Base-by-base conservation (phyloP, 2,113 vertebrate species). In the Centropus unirufus region DNA sequence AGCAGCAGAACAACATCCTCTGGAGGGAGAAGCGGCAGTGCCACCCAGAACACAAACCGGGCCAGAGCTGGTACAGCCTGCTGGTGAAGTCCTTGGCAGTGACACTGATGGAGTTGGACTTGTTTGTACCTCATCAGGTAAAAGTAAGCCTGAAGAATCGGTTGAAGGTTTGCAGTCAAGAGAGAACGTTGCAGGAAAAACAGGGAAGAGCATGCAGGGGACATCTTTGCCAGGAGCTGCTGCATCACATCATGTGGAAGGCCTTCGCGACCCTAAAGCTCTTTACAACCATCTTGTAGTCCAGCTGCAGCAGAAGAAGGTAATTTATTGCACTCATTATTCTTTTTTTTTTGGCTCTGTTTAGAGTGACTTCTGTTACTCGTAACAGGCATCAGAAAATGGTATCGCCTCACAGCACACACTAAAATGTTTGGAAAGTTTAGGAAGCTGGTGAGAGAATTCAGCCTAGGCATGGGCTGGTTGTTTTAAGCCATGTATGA, bases 291-390 rank as follows among this genome's bases (percentile, higher is more conserved):
- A 97, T 83, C 98, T 99, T 55, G 84, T 97, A 7, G 63, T 95
- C 6, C 98, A 99, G 76, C 98, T 99, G 72, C 98, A 98, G 62
- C 98, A 99, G 92, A 99, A 99, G 87, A 99, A 99, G 99, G 99
- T 99, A 15, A 93, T 51, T 82, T 75, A 2, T 67, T 68, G 18
- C 18, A 67, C 6, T 34, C 82, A 0, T 77, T 92, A 51, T 12
- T 81, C 30, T 2, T 20, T 44, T 69, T 26, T 54, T 59, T 32
- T 67, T 57, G 9, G 29, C 72, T 44, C 27, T 78, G 16, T 39
- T 85, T n/a, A 34, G 29, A 4, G 7, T 34, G 23, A 44, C 42
- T 79, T 86, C 14, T 19, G 3, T 47, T 58, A 34, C 30, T 59
- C 0, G 0, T 55, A 30, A 62, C 8, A 61, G 59, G 42, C 22